Conservation (phyloP, 2,113 vertebrate genomes). For the Caloenas nicobarica region DNA sequence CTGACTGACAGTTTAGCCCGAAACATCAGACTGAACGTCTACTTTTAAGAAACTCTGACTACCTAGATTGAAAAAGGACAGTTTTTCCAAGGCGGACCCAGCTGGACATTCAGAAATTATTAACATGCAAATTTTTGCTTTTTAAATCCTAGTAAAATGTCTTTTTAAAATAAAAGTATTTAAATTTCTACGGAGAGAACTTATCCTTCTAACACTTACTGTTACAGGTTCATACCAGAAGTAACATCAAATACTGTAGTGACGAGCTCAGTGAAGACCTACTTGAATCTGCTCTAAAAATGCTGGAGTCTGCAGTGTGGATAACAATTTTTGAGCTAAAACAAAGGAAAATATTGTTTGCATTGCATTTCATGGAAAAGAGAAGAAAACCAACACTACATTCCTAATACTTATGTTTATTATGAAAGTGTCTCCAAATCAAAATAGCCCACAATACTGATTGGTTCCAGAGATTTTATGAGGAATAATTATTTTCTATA, state of each 20-base stretch:
- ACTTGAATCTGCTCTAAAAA: not conserved
- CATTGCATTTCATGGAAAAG: not conserved
- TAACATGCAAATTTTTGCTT: not conserved
- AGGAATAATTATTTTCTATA: constrained; percentile 66
- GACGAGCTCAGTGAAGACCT: not conserved
- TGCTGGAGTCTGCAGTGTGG: not conserved
- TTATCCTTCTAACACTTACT: not conserved
- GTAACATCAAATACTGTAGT: not conserved
- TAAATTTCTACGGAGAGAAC: not conserved
- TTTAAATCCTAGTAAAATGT: not conserved
- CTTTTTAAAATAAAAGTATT: not conserved
- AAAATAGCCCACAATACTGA: constrained; percentile 75
- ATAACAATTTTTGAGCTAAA: not conserved
- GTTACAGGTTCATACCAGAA: not conserved
- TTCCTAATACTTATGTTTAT: constrained; percentile 79
- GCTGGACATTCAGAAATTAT: not conserved
- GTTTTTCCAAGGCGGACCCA: not conserved
- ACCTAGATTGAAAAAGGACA: not conserved
- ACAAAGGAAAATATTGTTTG: not conserved
- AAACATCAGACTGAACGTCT: not conserved
- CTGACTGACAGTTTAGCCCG: not conserved
- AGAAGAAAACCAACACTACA: constrained; percentile 27
- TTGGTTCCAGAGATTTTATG: constrained; percentile 72
- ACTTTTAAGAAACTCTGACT: not conserved
- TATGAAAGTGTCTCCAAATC: constrained; percentile 81